These are phyloP conservation scores for Tachina grossa DNA, from an alignment of 2,888 invertebrate genomes.

Conservation along the genomic window DNA sequence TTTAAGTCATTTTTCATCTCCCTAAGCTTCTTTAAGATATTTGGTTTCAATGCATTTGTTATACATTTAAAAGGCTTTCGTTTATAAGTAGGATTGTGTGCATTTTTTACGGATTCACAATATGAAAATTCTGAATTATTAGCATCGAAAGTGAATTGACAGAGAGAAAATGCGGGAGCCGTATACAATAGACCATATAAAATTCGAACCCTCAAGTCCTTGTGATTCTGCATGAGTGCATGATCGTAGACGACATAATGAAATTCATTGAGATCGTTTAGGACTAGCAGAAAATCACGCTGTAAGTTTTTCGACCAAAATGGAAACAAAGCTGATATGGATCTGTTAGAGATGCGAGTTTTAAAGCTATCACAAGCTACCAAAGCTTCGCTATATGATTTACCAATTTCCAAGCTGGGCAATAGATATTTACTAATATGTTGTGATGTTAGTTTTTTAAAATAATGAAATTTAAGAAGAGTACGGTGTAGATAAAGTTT, in stretches of 20 bases:
- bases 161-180: conserved; percentile 50
- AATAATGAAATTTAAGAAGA: conserved; percentile 64
- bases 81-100: conserved; percentile 46
- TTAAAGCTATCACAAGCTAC: conserved; percentile 47
- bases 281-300: conserved; percentile 57
- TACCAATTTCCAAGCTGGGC: conserved; percentile 53
- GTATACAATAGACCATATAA: conserved; percentile 50
- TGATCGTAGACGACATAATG: conserved; percentile 54
- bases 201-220: conserved; percentile 55
- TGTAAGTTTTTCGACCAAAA: conserved; percentile 37
- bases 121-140: conserved; percentile 56
- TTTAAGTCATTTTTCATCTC: conserved; percentile 24
- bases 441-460: conserved; percentile 53
- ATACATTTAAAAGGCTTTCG: conserved; percentile 52
- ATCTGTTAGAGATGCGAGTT: conserved; percentile 36
- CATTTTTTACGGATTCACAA: conserved; percentile 23
- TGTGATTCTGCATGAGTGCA: not conserved
- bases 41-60: conserved; percentile 37
- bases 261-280: conserved; percentile 66
- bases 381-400: conserved; percentile 50
- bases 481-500: conserved; percentile 50
- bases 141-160: conserved; percentile 37
- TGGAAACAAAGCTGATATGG: conserved; percentile 40
- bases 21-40: conserved; percentile 24
- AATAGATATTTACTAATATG: conserved; percentile 64